These are phyloP conservation scores for Oscheius sp. DNA, from an alignment of 1,140 invertebrate genomes.

Conservation along the genomic window DNA sequence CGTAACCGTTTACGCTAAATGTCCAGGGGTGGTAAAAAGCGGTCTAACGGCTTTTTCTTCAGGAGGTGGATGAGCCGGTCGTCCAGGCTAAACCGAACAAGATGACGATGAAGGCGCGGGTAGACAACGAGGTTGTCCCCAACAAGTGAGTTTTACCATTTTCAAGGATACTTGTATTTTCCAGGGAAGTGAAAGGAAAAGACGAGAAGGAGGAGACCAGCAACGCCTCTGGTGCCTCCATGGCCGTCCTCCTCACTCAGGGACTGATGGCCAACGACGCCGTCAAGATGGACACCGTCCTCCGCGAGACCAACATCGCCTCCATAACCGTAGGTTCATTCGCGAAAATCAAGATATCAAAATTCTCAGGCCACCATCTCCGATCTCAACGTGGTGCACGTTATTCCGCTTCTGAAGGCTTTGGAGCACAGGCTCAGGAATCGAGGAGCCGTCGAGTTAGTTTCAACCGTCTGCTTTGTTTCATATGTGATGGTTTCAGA, in stretches of 20 bases:
- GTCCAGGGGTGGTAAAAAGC: no score
- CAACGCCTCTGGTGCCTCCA: slow-evolving; percentile 25
- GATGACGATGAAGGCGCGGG: neutral
- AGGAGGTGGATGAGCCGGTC: neutral
- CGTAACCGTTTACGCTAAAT: no score
- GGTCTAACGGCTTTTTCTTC: neutral
- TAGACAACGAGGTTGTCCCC: neutral
- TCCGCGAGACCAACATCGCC: slow-evolving; percentile 10
- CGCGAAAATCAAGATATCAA: neutral
- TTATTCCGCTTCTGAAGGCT: slow-evolving; percentile 37
- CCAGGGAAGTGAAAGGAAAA: slow-evolving; percentile 47
- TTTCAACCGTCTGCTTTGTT: neutral
- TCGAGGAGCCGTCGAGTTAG: slow-evolving; percentile 30
- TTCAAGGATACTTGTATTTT: slow-evolving; percentile 42
- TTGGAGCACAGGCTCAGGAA: slow-evolving; percentile 30
- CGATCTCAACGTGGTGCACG: slow-evolving; percentile 29
- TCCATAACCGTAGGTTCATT: slow-evolving; percentile 20
- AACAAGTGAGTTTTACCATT: neutral
- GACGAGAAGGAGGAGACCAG: no score
- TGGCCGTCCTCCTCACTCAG: slow-evolving; percentile 38
- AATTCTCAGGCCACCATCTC: slow-evolving; percentile 23
- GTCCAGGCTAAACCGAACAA: neutral
- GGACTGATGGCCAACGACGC: slow-evolving; percentile 36
- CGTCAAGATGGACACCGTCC: slow-evolving; percentile 30
- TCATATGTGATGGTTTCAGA: slow-evolving; percentile 11